Evolutionary conservation across 2,888 invertebrate species (phyloP).

Genomic region (Sceliomorpha sp.): DNA sequence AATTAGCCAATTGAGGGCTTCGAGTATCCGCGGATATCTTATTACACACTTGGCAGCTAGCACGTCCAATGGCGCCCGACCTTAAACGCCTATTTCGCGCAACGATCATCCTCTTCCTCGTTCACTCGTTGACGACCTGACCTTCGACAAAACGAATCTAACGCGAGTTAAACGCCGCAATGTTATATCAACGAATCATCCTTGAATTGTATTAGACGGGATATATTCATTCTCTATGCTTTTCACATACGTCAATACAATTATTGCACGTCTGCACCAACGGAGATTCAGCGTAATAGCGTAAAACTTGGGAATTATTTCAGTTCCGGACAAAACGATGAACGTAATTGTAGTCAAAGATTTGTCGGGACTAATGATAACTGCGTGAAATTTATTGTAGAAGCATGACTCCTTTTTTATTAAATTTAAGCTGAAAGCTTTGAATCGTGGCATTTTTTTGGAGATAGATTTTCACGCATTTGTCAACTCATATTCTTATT

Average conservation of each 20-base stretch:
- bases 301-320: too few relatives aligned
- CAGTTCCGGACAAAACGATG: too few relatives aligned
- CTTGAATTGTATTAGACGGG: slow-evolving; percentile 43
- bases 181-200: slow-evolving; percentile 48
- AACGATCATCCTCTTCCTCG: slow-evolving; percentile 67
- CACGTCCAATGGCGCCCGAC: slow-evolving; percentile 72
- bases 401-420: too few relatives aligned
- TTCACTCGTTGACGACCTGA: slow-evolving; percentile 58
- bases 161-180: slow-evolving; percentile 47
- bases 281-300: too few relatives aligned
- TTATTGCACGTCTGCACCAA: slow-evolving; percentile 9
- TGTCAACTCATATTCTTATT: too few relatives aligned
- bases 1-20: slow-evolving; percentile 81
- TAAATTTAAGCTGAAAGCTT: too few relatives aligned
- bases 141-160: slow-evolving; percentile 59
- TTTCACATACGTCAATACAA: slow-evolving; percentile 18
- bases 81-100: slow-evolving; percentile 64
- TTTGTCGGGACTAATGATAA: too few relatives aligned
- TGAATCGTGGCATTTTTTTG: too few relatives aligned
- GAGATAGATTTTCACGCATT: too few relatives aligned
- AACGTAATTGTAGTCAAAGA: too few relatives aligned
- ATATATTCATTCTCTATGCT: slow-evolving; percentile 35
- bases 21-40: slow-evolving; percentile 81
- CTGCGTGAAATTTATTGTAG: too few relatives aligned
- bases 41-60: slow-evolving; percentile 76